Evolutionary conservation across 2,888 invertebrate species (phyloP).

Genomic region (Drosophila kanekoi): DNA sequence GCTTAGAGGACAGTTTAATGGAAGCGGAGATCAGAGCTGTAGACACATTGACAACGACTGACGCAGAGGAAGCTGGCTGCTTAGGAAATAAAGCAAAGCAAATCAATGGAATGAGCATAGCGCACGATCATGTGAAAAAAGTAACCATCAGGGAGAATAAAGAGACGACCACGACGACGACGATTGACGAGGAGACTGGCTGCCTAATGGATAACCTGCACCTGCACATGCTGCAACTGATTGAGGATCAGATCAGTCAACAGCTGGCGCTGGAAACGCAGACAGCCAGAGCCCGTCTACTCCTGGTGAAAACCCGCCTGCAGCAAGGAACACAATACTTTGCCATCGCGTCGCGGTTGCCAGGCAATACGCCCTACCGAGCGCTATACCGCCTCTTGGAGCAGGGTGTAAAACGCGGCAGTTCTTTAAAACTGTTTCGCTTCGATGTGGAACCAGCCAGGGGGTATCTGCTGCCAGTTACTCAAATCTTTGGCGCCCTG

Average conservation of each 20-base stretch:
- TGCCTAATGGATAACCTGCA: constrained; percentile 44
- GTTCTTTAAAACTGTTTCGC: constrained; percentile 20
- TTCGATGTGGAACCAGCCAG: constrained; percentile 10
- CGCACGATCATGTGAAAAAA: not conserved
- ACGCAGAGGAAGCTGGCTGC: not conserved
- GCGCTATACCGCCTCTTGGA: constrained; percentile 48
- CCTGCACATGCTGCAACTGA: constrained; percentile 42
- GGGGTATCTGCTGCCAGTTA: constrained; percentile 35
- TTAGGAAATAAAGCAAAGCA: not conserved
- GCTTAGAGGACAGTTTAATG: constrained; percentile 2
- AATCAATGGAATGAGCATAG: constrained; percentile 2
- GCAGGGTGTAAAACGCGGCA: constrained; percentile 14
- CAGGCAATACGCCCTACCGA: constrained; percentile 19
- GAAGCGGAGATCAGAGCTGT: not conserved
- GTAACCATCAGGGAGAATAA: not conserved
- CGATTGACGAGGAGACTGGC: constrained; percentile 6
- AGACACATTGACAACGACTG: not conserved
- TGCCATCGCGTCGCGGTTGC: constrained; percentile 18
- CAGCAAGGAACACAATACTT: constrained; percentile 41
- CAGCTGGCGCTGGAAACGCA: constrained; percentile 28
- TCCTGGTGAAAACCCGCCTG: constrained; percentile 48
- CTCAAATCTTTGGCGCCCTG: constrained; percentile 52
- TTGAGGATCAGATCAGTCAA: constrained; percentile 38
- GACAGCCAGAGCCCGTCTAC: constrained; percentile 31
- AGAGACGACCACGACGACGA: not conserved